A percentile compares a stretch with the other conserved stretches of the same genome.
Evolutionary conservation across 2,888 invertebrate genomes (phyloP).

Genomic region (Heliconius hortense): DNA sequence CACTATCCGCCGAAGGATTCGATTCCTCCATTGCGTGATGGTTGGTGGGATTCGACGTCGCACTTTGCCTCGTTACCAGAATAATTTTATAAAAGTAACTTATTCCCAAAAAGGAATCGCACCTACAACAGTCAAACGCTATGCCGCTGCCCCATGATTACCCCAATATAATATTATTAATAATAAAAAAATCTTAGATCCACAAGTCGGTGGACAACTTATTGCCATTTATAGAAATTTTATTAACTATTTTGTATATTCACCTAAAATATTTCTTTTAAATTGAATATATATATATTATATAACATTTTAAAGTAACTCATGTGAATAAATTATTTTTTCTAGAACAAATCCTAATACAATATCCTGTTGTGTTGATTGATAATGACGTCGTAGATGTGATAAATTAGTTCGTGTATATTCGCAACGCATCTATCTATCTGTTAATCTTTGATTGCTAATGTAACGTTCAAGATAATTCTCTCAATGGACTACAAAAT

Average conservation of each 20-base stretch:
- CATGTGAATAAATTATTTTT: conserved; percentile 52
- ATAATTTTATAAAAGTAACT: background rate
- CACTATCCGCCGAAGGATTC: no score
- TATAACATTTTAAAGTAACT: no score
- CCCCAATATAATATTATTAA: no score
- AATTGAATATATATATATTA: conserved; percentile 29
- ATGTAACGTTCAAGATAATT: background rate
- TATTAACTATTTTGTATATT: no score
- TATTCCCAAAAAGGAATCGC: background rate
- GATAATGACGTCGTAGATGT: conserved; percentile 64
- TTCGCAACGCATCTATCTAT: conserved; percentile 52
- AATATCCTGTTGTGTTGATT: conserved; percentile 77
- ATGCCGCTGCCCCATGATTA: no score
- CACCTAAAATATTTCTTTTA: no score
- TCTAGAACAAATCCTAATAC: conserved; percentile 58
- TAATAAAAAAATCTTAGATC: no score
- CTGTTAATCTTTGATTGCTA: conserved; percentile 54
- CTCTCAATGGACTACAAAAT: no score
- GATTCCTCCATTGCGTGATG: background rate
- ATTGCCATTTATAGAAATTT: no score
- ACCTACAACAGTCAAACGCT: background rate
- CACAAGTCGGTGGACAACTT: no score
- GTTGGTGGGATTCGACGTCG: background rate
- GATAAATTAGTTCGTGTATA: conserved; percentile 70
- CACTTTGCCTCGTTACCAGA: background rate